Evolutionary conservation across 2,888 invertebrate species (phyloP), one percentile per base, ranked within the genome.

Genomic region (Ormyrus pomaceus): DNA sequence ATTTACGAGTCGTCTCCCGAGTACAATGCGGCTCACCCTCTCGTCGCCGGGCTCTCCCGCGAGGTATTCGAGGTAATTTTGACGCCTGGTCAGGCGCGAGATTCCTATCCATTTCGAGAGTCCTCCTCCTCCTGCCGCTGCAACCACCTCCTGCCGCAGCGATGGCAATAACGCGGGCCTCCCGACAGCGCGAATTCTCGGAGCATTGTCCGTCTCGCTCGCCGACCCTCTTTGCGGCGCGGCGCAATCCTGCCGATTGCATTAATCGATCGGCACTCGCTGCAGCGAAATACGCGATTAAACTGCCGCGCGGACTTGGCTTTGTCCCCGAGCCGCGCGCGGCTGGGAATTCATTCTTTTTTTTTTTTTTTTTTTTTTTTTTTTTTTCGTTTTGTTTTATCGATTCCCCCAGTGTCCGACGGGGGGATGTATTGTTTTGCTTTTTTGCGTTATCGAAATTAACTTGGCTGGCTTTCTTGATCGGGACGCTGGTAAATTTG

Each of bases 41-140:
- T 11, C 45, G 5, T 53, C 74, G 19, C 56, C 56, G 1, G 1
- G 48, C 11, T 19, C 11, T 19, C 4, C 8, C 6, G 71, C 69
- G 64, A 71, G 79, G 75, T 69, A 80, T 82, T 58, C 81, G 71
- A 71, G 82, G 81, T 78, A 82, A 85, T 84, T 84, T 83, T 83
- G 84, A 84, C 82, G 83, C 80, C 78, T 81, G 82, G 83, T 84
- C 83, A 82, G 83, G 82, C 82, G 82, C 53, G 82, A 77, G 82
- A 84, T 83, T 84, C 83, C 80, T 82, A 80, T 83, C 71, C 82
- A 79, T 80, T 71, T 79, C 72, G 74, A 79, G 56, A 62, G 70
- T 48, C 19, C 45, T 61, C 56, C 66, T 62, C 51, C 72, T 55
- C 62, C 46, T 55, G 6, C 11, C 51, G 34, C 34, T 4, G 34